phyloP scores from a whole-genome alignment of 2,797 vertebrate species.

The Lithobates sylvaticus region DNA sequence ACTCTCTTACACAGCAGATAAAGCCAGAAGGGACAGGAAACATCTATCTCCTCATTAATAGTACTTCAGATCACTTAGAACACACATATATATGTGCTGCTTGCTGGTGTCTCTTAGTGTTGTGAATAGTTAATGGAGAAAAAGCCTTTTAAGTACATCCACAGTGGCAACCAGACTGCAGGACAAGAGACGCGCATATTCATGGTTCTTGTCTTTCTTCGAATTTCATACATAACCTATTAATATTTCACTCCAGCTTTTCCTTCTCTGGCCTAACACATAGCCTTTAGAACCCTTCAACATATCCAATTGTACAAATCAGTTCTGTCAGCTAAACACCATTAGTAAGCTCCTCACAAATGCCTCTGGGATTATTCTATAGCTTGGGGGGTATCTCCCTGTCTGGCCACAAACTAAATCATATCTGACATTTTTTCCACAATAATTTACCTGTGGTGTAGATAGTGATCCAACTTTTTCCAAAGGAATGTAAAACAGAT shows the following conservation, averaged over 20 bases:
- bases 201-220: conserved; percentile 8
- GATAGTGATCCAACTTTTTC: conserved; percentile 47
- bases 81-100: not conserved
- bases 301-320: conserved; percentile 69
- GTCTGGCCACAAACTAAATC: conserved; percentile 67
- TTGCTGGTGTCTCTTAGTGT: not conserved
- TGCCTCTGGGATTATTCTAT: conserved; percentile 63
- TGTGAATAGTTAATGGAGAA: conserved; percentile 33
- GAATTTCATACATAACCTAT: conserved; percentile 57
- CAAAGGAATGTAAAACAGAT: conserved; percentile 44
- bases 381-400: conserved; percentile 57
- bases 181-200: conserved; percentile 36
- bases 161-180: conserved; percentile 12
- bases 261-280: conserved; percentile 66
- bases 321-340: conserved; percentile 69
- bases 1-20: conserved; percentile 38
- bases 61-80: conserved; percentile 31
- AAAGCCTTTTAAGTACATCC: conserved; percentile 21
- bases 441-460: conserved; percentile 65
- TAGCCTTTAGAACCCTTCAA: conserved; percentile 67
- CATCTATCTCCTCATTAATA: conserved; percentile 50
- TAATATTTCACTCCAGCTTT: conserved; percentile 67
- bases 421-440: conserved; percentile 58
- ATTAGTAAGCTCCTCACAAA: conserved; percentile 68
- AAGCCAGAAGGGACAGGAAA: conserved; percentile 48